Percentiles rank a stretch among this genome's conserved stretches.
phyloP scores from a whole-genome alignment of 2,888 invertebrate genomes.

The Heliothis peltigera region DNA sequence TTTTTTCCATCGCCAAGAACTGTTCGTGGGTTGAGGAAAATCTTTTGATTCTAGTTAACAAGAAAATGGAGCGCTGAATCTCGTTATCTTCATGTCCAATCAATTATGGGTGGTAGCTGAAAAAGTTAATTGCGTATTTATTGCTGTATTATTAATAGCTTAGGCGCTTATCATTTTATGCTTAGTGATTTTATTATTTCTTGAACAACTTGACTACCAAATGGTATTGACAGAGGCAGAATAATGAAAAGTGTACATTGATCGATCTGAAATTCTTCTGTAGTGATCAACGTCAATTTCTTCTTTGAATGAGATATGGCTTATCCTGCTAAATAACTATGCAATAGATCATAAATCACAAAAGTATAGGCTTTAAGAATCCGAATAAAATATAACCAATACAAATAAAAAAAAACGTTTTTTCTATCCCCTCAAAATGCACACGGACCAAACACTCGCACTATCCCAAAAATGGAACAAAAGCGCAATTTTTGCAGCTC shows the following conservation, averaged over 20 bases:
- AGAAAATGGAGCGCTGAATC: slow-evolving; percentile 54
- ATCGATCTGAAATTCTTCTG: too few species aligned
- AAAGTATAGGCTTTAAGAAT: slow-evolving; percentile 1
- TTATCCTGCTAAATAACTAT: too few species aligned
- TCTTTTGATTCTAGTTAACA: slow-evolving; percentile 57
- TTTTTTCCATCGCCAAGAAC: slow-evolving; percentile 28
- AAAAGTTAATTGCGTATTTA: slow-evolving; percentile 60
- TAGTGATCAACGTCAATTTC: too few species aligned
- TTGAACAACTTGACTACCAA: neutral
- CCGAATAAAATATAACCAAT: slow-evolving; percentile 15
- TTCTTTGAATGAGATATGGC: too few species aligned
- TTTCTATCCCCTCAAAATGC: slow-evolving; percentile 6
- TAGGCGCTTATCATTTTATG: slow-evolving; percentile 7
- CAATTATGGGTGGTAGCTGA: slow-evolving; percentile 52
- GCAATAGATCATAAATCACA: slow-evolving; percentile 36
- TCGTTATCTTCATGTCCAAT: slow-evolving; percentile 60
- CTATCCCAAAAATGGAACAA: slow-evolving; percentile 35
- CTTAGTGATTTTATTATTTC: slow-evolving; percentile 14
- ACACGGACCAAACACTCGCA: slow-evolving; percentile 16
- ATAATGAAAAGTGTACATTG: too few species aligned
- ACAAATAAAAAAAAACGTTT: slow-evolving; percentile 6
- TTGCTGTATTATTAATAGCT: slow-evolving; percentile 52
- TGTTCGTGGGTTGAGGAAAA: slow-evolving; percentile 44
- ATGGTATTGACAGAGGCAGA: neutral
- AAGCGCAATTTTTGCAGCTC: slow-evolving; percentile 28